phyloP scores from a whole-genome alignment of 2,888 invertebrate species.

The Lucinisca nassula region DNA sequence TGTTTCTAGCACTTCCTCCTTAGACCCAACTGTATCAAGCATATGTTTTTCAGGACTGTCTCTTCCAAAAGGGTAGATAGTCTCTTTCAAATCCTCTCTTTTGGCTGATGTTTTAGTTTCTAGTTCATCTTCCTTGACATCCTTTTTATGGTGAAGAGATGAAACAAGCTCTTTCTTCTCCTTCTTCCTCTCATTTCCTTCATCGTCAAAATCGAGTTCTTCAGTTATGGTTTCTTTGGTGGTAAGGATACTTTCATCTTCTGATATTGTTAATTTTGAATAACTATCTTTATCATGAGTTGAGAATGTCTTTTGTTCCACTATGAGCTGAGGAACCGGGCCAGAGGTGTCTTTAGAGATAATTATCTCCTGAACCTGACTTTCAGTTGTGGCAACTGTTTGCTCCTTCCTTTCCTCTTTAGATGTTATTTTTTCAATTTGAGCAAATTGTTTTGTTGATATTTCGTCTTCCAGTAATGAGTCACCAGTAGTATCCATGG shows the following conservation, averaged over 20 bases:
- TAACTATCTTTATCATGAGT: slow-evolving; percentile 60
- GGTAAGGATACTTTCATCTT: slow-evolving; percentile 48
- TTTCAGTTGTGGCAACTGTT: slow-evolving; percentile 42
- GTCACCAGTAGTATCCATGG: slow-evolving; percentile 7
- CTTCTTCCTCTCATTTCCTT: slow-evolving; percentile 65
- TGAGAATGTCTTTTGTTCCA: slow-evolving; percentile 61
- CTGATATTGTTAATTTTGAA: slow-evolving; percentile 46
- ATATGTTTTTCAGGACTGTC: slow-evolving; percentile 44
- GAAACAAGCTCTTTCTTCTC: slow-evolving; percentile 59
- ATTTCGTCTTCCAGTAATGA: slow-evolving; percentile 63
- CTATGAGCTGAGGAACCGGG: slow-evolving; percentile 55
- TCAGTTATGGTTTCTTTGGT: slow-evolving; percentile 62
- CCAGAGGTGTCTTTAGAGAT: slow-evolving; percentile 63
- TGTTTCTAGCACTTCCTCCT: slow-evolving; percentile 62
- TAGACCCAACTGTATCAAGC: slow-evolving; percentile 60
- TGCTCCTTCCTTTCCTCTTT: slow-evolving; percentile 55
- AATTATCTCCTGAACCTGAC: slow-evolving; percentile 50
- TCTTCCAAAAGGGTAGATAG: slow-evolving; percentile 60
- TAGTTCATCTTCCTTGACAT: slow-evolving; percentile 54
- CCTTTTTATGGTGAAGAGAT: slow-evolving; percentile 53
- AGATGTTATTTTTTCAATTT: slow-evolving; percentile 56
- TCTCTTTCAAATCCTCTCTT: slow-evolving; percentile 63
- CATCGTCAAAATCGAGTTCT: slow-evolving; percentile 60
- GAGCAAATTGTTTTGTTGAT: slow-evolving; percentile 40
- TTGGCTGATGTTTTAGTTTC: slow-evolving; percentile 47